phyloP scores from a whole-genome alignment of 1,140 invertebrate genomes.

The Macrobrachium nipponense region DNA sequence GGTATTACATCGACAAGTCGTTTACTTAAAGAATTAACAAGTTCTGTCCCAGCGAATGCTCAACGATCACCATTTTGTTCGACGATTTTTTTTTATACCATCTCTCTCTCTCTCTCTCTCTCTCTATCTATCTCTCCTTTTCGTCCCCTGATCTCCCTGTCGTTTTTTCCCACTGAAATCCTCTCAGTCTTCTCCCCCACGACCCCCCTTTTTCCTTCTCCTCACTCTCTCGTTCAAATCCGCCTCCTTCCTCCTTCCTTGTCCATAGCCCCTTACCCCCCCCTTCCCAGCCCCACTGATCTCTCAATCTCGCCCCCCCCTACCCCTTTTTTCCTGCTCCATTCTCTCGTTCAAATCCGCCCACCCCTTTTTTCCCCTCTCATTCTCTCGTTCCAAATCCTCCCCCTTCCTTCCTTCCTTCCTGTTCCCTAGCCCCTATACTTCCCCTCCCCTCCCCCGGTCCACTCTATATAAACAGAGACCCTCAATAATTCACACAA shows the following conservation, averaged over 20 bases:
- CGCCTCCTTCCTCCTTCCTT: too few species aligned
- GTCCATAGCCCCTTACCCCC: too few species aligned
- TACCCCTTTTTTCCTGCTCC: neutral
- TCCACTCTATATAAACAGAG: conserved; percentile 47
- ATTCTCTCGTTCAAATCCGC: neutral
- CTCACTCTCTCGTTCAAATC: too few species aligned
- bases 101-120: too few species aligned
- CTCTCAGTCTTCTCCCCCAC: too few species aligned
- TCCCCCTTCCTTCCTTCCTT: neutral
- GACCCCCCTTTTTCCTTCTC: too few species aligned
- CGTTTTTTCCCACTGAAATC: too few species aligned
- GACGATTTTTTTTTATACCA: neutral
- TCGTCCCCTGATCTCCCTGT: too few species aligned
- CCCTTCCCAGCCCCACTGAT: neutral
- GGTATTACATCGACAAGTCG: too few species aligned
- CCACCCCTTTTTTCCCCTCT: neutral
- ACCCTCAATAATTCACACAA: conserved; percentile 45
- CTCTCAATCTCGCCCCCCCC: neutral
- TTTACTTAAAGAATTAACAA: neutral
- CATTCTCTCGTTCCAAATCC: neutral
- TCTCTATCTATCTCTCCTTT: too few species aligned
- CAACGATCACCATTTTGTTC: neutral
- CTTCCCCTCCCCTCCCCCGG: neutral
- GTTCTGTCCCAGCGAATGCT: neutral
- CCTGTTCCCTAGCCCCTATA: too few species aligned